These are phyloP conservation scores for Zosterops lateralis DNA, from an alignment of 2,113 vertebrate species.

Conservation along the genomic window DNA sequence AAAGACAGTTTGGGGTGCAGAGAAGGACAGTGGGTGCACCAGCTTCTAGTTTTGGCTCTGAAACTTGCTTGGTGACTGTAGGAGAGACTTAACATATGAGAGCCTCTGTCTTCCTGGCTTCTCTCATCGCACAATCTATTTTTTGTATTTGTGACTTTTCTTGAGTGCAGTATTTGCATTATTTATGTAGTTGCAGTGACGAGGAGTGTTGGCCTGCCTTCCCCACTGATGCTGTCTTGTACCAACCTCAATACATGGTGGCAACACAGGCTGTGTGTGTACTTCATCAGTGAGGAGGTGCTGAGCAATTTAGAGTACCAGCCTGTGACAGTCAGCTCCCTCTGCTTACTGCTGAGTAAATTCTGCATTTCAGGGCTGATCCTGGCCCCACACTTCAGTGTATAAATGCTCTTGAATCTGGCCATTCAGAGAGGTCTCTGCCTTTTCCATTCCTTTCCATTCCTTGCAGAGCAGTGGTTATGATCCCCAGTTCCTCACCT, in stretches of 20 bases:
- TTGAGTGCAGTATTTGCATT: background rate
- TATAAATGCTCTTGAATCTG: background rate
- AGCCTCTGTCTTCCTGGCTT: background rate
- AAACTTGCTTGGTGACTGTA: background rate
- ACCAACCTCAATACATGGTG: background rate
- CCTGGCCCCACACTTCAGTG: background rate
- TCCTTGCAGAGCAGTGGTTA: background rate
- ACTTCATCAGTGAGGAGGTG: fast-evolving
- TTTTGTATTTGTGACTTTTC: background rate
- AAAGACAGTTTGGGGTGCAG: background rate
- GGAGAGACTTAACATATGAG: background rate
- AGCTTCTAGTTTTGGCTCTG: background rate
- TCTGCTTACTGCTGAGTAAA: background rate
- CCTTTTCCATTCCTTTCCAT: background rate
- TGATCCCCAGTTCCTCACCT: background rate
- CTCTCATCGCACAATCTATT: background rate
- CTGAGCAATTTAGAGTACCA: background rate
- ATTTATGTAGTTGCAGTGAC: background rate
- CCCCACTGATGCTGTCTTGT: background rate
- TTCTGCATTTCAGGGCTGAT: background rate
- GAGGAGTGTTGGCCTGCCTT: background rate
- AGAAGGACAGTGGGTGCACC: background rate
- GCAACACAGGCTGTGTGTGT: background rate
- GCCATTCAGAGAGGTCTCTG: background rate
- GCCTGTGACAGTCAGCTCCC: background rate